A percentile compares a stretch with the other conserved stretches of the same genome.
Evolutionary conservation across 2,113 vertebrate species (phyloP).

Genomic region (Fregata magnificens): DNA sequence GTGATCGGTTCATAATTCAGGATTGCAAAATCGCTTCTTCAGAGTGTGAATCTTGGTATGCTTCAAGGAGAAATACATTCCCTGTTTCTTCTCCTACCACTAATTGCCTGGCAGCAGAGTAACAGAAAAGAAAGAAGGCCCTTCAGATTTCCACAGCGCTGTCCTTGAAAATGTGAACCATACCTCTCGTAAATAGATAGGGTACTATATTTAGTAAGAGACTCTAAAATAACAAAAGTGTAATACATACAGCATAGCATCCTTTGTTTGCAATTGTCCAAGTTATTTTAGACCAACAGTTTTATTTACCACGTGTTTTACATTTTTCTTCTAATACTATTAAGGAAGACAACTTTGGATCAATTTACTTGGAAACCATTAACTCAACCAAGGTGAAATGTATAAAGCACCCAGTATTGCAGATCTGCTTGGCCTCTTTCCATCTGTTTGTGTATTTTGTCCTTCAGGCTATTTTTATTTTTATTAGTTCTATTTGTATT

Average conservation of each 20-base stretch:
- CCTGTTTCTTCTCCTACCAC: background rate
- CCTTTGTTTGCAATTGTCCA: background rate
- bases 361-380: slow-evolving; percentile 27
- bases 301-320: background rate
- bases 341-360: slow-evolving; percentile 34
- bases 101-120: background rate
- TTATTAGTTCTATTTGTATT: background rate
- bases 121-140: background rate
- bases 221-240: background rate
- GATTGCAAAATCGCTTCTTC: background rate
- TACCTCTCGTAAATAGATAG: background rate
- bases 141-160: background rate
- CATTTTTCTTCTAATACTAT: background rate
- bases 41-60: background rate
- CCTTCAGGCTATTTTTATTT: slow-evolving; percentile 45
- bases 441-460: background rate
- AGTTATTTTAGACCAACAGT: background rate
- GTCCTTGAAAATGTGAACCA: slow-evolving; percentile 17
- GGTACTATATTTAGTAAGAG: background rate
- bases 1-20: background rate
- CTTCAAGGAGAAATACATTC: slow-evolving; percentile 31
- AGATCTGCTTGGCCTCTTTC: slow-evolving; percentile 30
- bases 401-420: background rate
- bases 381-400: slow-evolving; percentile 39
- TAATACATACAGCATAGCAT: background rate